phyloP scores from a whole-genome alignment of 2,113 vertebrate species.

The Romanogobio albipinnatus region DNA sequence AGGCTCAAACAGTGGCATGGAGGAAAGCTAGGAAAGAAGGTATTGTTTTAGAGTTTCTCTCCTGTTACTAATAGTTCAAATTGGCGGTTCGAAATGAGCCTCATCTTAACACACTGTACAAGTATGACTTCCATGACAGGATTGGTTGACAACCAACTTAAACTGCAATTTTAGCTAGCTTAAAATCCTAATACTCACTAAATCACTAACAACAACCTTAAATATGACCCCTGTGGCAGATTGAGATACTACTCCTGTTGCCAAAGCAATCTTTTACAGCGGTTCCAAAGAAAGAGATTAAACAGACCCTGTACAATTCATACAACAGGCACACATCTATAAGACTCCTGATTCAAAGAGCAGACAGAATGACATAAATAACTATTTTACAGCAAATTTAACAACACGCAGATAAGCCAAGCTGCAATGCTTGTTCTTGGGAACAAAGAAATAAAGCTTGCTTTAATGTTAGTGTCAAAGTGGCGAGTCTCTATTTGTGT shows the following conservation, averaged over 20 bases:
- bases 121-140: background rate
- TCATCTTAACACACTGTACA: background rate
- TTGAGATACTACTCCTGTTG: background rate
- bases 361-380: conserved; percentile 67
- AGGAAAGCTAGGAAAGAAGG: background rate
- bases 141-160: background rate
- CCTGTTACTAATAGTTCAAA: background rate
- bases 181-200: background rate
- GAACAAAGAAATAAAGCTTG: conserved; percentile 33
- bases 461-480: conserved; percentile 34
- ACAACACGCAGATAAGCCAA: background rate
- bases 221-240: conserved; percentile 14
- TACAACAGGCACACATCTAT: conserved; percentile 57
- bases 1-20: background rate
- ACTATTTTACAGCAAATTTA: conserved; percentile 54
- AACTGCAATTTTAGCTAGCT: background rate
- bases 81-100: background rate
- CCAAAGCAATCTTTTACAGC: background rate
- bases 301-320: conserved; percentile 57
- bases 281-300: conserved; percentile 38
- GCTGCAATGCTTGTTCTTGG: conserved; percentile 1
- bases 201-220: conserved; percentile 1
- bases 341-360: conserved; percentile 45
- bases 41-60: background rate
- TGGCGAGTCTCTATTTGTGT: conserved; percentile 61